These are phyloP conservation scores for Gandaritis pyraliata DNA, from an alignment of 2,888 invertebrate genomes.

Conservation along the genomic window DNA sequence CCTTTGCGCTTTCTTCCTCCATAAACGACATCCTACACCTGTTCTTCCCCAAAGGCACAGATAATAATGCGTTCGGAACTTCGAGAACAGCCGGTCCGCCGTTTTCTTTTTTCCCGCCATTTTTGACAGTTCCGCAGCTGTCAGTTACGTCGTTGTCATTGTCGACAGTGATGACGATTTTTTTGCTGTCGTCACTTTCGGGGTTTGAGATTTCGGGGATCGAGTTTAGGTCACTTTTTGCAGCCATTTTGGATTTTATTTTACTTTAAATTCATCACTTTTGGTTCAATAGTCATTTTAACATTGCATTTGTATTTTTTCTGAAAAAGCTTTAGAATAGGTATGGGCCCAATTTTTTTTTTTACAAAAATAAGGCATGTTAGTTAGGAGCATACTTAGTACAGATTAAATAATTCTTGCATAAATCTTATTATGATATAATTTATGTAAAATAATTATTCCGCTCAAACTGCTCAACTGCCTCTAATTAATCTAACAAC, in stretches of 20 bases:
- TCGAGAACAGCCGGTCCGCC: constrained; percentile 20
- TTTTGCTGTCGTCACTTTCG: constrained; percentile 25
- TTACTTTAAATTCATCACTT: constrained; percentile 4
- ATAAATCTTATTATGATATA: too few relatives aligned
- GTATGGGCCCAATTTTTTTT: too few relatives aligned
- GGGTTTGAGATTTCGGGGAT: constrained; percentile 18
- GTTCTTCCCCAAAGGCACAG: constrained; percentile 49
- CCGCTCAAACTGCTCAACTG: background rate
- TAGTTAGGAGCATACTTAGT: too few relatives aligned
- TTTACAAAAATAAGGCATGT: too few relatives aligned
- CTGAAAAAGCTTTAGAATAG: too few relatives aligned
- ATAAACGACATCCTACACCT: constrained; percentile 85
- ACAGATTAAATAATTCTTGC: too few relatives aligned
- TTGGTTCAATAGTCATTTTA: constrained; percentile 14
- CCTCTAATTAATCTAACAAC: constrained; percentile 9
- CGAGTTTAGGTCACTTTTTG: constrained; percentile 37
- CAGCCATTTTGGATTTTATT: constrained; percentile 35
- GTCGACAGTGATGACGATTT: constrained; percentile 38
- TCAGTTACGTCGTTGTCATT: constrained; percentile 31
- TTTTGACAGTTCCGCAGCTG: constrained; percentile 34
- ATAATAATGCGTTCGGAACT: constrained; percentile 38
- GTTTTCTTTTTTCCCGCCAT: constrained; percentile 27
- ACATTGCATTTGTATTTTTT: too few relatives aligned
- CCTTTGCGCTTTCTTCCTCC: constrained; percentile 88
- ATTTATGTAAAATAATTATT: background rate